Evolutionary conservation across 2,888 invertebrate genomes (phyloP), one percentile per base, ranked within the genome.

Genomic region (Elysia crispata): DNA sequence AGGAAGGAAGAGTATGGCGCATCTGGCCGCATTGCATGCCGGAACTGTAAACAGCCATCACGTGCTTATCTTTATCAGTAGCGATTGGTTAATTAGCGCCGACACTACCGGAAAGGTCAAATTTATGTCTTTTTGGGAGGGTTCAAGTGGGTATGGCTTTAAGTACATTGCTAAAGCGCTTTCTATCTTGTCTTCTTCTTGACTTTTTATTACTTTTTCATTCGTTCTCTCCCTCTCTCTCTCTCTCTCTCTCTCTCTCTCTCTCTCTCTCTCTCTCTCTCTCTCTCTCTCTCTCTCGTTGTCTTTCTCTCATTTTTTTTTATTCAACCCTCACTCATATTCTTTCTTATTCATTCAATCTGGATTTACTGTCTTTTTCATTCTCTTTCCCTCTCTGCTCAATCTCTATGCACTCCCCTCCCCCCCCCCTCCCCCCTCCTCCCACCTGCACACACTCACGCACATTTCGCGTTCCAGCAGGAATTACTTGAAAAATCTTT

Each of bases 51-150:
- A 50, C 74, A 75, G 60, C 62, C 62, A 75, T 41, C 41, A 33
- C 28, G 62, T 31, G 23, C 20, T 30, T 25, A 41, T 3, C 62
- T n/a, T 31, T 23, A 30, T 62, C 31, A 62, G 31, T 31, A 25
- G 23, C 74, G 74, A 75, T 75, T 75, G 74, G 74, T 75, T 75
- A 75, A 75, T 75, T 75, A 75, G 74, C 31, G 23, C 62, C 33
- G 74, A 33, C 74, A 23, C n/a, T 33, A 8, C 62, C 28, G 23
- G 74, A 62, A 13, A 25, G 62, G 57, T 60, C 74, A 75, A 33
- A 75, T 75, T 75, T 75, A 62, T 75, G 60, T 41, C 33, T 23
- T 20, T 31, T 75, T n/a, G 62, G 20, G 74, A 41, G 41, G 5
- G 3, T n/a, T n/a, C n/a, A n/a, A n/a, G n/a, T 41, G 41, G 41